These are phyloP conservation scores for Gryllus bimaculatus DNA, from an alignment of 1,140 invertebrate species.

Conservation along the genomic window DNA sequence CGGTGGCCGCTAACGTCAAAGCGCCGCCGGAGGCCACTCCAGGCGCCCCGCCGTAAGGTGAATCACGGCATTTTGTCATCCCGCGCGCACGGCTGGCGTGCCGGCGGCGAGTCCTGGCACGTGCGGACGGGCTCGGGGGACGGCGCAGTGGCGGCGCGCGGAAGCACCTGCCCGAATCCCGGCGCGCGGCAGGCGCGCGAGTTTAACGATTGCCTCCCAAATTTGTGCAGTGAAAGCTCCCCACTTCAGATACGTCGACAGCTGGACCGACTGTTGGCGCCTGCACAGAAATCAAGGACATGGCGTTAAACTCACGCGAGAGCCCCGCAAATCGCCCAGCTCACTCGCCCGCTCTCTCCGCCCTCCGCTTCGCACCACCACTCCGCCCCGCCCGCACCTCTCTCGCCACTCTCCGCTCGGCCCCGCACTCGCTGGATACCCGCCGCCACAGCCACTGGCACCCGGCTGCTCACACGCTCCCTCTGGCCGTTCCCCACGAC, in stretches of 20 bases:
- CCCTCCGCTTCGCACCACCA: not conserved
- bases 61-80: conserved; percentile 19
- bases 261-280: not conserved
- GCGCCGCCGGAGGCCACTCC: not conserved
- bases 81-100: not conserved
- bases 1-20: not conserved
- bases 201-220: conserved; percentile 8
- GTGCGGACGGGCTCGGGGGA: no score
- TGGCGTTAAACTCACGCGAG: conserved; percentile 22
- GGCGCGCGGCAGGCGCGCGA: not conserved
- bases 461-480: no score
- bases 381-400: not conserved
- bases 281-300: conserved; percentile 20
- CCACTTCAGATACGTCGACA: not conserved
- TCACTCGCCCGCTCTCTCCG: not conserved
- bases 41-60: conserved; percentile 11
- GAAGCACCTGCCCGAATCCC: not conserved
- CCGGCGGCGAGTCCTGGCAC: no score
- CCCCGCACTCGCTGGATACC: no score
- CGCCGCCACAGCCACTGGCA: no score
- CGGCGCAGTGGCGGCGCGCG: not conserved
- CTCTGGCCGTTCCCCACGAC: no score
- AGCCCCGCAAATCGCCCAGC: conserved; percentile 13
- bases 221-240: conserved; percentile 16
- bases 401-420: not conserved